Evolutionary conservation across 2,113 vertebrate species (phyloP).

Genomic region (Poecile atricapillus): DNA sequence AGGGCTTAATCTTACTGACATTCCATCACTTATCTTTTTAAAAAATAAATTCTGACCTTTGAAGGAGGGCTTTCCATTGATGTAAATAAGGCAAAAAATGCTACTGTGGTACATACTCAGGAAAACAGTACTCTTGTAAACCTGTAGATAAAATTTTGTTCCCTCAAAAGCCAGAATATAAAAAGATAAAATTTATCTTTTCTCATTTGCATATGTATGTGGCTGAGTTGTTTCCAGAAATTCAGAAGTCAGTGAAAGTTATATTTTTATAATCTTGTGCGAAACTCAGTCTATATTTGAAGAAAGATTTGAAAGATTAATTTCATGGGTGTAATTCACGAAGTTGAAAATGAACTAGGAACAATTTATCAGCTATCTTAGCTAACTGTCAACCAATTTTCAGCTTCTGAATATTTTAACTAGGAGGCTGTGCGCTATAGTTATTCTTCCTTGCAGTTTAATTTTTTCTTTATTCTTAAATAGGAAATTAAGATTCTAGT

Average conservation of each 20-base stretch:
- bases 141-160: neutral
- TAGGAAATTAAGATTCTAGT: neutral
- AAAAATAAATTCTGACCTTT: neutral
- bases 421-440: neutral
- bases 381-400: neutral
- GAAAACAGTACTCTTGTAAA: neutral
- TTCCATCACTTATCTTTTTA: neutral
- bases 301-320: neutral
- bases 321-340: neutral
- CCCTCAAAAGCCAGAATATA: neutral
- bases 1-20: neutral
- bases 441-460: neutral
- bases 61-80: neutral
- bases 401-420: neutral
- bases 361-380: neutral
- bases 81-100: neutral
- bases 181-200: neutral
- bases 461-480: neutral
- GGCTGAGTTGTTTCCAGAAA: slow-evolving; percentile 5
- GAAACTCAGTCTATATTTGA: neutral
- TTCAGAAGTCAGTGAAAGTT: neutral
- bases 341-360: neutral
- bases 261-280: neutral
- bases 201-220: neutral
- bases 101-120: neutral